A percentile compares a stretch with the other conserved stretches of the same genome.
phyloP scores from a whole-genome alignment of 1,140 invertebrate genomes.

The Eulimnadia texana region DNA sequence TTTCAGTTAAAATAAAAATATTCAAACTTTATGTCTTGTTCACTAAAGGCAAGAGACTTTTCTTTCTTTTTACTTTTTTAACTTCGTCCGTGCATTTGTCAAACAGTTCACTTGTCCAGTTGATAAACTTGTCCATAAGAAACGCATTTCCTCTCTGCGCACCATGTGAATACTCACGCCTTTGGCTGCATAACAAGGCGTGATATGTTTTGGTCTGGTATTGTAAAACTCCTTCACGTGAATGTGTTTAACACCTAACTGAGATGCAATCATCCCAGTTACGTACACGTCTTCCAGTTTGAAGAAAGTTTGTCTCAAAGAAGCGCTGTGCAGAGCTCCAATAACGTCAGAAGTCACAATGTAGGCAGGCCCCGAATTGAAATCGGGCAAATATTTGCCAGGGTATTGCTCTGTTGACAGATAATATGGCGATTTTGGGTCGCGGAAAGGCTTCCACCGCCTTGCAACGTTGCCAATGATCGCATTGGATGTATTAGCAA shows the following conservation, averaged over 20 bases:
- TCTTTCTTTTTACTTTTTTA: background rate
- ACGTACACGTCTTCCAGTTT: slow-evolving; percentile 81
- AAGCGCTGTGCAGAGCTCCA: slow-evolving; percentile 45
- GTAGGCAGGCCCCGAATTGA: slow-evolving; percentile 76
- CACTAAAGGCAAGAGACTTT: background rate
- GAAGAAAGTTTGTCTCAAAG: slow-evolving; percentile 53
- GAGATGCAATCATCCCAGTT: slow-evolving; percentile 68
- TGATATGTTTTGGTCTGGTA: slow-evolving; percentile 25
- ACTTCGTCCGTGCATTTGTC: background rate
- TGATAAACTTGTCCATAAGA: background rate
- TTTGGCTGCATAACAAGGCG: slow-evolving; percentile 52
- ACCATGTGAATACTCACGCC: slow-evolving; percentile 77
- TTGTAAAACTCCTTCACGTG: slow-evolving; percentile 71
- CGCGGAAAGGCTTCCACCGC: slow-evolving; percentile 70
- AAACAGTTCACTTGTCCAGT: background rate
- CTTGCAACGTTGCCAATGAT: slow-evolving; percentile 67
- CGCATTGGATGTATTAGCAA: slow-evolving; percentile 13
- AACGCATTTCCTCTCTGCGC: slow-evolving; percentile 65
- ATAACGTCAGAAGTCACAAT: slow-evolving; percentile 52
- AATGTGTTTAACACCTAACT: slow-evolving; percentile 47
- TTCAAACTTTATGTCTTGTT: no score
- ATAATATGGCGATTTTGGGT: slow-evolving; percentile 69
- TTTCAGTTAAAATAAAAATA: no score
- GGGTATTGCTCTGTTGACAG: slow-evolving; percentile 57
- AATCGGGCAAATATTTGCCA: slow-evolving; percentile 51